Conservation (phyloP, 2,888 invertebrate species). For the Psylliodes chrysocephalus region DNA sequence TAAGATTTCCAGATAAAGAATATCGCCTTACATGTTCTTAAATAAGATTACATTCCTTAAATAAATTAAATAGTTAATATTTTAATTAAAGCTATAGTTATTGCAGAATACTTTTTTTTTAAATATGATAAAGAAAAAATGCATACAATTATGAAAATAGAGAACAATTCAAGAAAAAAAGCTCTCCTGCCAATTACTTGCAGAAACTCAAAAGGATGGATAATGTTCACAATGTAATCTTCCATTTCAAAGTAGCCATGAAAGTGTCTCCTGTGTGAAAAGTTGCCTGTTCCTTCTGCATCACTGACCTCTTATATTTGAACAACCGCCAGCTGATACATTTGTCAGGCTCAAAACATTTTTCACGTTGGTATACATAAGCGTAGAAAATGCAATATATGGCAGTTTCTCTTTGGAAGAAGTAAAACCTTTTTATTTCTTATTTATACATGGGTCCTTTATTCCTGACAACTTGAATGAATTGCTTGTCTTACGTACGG, state of each 20-base stretch:
- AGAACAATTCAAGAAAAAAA: background rate
- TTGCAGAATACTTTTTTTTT: no score
- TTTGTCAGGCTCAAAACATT: conserved; percentile 45
- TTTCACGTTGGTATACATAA: conserved; percentile 32
- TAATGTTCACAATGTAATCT: conserved; percentile 42
- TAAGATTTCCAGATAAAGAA: no score
- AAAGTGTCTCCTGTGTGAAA: conserved; percentile 45
- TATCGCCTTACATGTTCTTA: no score
- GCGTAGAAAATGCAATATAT: conserved; percentile 34
- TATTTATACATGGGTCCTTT: conserved; percentile 25
- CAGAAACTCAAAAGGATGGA: conserved; percentile 6
- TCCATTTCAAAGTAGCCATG: conserved; percentile 42
- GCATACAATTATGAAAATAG: background rate
- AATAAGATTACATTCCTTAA: no score
- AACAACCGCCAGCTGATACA: conserved; percentile 45
- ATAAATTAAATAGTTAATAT: no score
- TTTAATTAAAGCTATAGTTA: no score
- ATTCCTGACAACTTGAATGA: conserved; percentile 20
- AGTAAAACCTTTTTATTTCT: conserved; percentile 22
- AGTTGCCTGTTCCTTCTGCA: conserved; percentile 40
- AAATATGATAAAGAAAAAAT: no score
- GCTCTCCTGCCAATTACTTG: conserved; percentile 11
- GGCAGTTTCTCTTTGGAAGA: conserved; percentile 21
- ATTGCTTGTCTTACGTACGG: conserved; percentile 15
- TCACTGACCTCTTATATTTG: conserved; percentile 43